Base-by-base conservation (phyloP, 2,888 invertebrate genomes). In the Drosophila demipolita region DNA sequence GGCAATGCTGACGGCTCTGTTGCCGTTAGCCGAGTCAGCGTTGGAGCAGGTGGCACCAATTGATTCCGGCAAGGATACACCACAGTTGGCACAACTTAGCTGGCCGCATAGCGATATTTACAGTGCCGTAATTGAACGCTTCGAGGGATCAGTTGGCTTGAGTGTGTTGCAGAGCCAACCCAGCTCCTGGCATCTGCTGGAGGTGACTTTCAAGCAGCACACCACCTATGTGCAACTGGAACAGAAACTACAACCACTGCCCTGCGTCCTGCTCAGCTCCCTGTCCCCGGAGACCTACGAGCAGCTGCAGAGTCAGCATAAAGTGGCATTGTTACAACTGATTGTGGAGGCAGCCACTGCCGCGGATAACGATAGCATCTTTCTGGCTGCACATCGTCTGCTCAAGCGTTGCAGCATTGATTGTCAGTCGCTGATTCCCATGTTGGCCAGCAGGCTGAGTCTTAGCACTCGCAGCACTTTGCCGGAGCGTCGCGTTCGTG, bases 361-460 rank as follows among this genome's bases (percentile, higher is more conserved):
- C 17, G 94, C 95, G 15, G 94, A 95, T 71, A 95, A 95, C 87
- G 94, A 95, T 8, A 94, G 94, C 42, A 94, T 96, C 60, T 94
- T 95, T 15, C 94, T 95, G 59, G 94, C 94, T 0, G 95, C 95
- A 0, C 94, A 94, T 12, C 95, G 95, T 82, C 93, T 95, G 3
- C 94, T 97, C 80, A 96, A 96, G 83, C 95, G 94, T 80, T 95
- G 97, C 20, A 94, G 94, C 69, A 92, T 97, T 12, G 94, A 96
- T 69, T 95, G 96, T 9, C 90, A 93, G 29, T 93, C 96, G 32
- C 94, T 97, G 26, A 93, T 94, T 17, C 92, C 94, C 0, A 94
- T 95, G 76, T 92, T 97, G 11, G 92, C 93, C 26, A 91, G 91
- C 52, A 96, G 97, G 96, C 69, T 64, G 66, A 92, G 40, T 32